Evolutionary conservation across 2,888 invertebrate genomes (phyloP).

Genomic region (Dastarcus helophoroides): DNA sequence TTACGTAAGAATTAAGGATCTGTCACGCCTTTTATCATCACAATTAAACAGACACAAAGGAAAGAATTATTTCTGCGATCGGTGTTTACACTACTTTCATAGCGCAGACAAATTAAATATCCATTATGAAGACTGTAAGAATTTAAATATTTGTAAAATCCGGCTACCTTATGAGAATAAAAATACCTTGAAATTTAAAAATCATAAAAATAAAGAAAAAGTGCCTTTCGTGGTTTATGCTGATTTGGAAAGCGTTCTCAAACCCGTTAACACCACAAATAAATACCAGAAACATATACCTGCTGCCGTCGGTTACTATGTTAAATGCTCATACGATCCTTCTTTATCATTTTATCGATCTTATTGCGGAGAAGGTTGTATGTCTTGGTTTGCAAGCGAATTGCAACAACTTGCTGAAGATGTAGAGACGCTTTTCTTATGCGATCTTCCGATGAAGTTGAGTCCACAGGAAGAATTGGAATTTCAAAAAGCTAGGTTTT

Average conservation of each 20-base stretch:
- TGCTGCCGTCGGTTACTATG: conserved; percentile 9
- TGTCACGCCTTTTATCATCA: conserved; percentile 6
- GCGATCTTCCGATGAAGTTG: too few relatives aligned
- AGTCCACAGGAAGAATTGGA: too few relatives aligned
- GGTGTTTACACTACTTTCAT: background rate
- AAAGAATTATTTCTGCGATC: background rate
- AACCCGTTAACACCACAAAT: background rate
- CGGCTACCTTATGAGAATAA: background rate
- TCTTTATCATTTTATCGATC: conserved; percentile 13
- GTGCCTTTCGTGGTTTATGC: background rate
- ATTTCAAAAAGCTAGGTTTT: too few relatives aligned
- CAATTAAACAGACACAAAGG: background rate
- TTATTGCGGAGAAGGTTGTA: conserved; percentile 15
- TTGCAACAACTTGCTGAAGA: conserved; percentile 10
- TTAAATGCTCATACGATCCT: conserved; percentile 14
- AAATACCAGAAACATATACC: conserved; percentile 5
- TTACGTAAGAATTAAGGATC: conserved; percentile 17
- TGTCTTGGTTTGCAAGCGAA: conserved; percentile 18
- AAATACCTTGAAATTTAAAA: background rate
- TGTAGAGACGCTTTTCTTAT: too few relatives aligned
- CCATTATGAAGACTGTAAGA: background rate
- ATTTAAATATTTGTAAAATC: background rate
- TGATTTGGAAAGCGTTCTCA: background rate
- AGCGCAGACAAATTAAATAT: background rate
- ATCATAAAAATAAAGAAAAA: background rate